Base-by-base conservation (phyloP, 1,140 invertebrate genomes). In the Trissolcus basalis region DNA sequence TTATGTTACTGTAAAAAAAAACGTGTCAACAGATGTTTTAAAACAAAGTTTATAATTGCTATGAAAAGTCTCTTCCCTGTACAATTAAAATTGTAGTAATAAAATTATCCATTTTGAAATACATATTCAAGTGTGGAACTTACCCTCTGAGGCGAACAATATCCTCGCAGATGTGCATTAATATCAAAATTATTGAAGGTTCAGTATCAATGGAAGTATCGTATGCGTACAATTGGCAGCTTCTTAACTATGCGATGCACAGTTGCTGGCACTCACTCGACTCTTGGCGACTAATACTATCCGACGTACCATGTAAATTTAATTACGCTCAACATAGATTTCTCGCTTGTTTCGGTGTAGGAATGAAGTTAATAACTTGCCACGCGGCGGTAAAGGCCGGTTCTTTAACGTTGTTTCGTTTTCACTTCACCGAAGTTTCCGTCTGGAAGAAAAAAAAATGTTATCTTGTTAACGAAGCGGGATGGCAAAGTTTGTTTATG, bases 341-440 rank as follows among this genome's bases (percentile, higher is more conserved):
- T 50, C 75, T 61, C 68, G 75, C 70, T 61, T 76, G 65, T 80
- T 67, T 77, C 70, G 70, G 75, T 63, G 55, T 55, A 65, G 79
- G 69, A 82, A 67, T 60, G 67, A 63, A 69, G 68, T 79, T 77
- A 77, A 81, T 83, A 82, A 81, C 80, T 78, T 74, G 75, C 59
- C 56, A 69, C 50, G 47, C 51, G 45, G 64, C 70, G 65, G 55
- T 73, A 61, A 53, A 36, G 41, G 39, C 47, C 45, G 53, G 27
- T 36, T 58, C 44, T 41, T 60, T 19, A 39, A 36, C 14, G 60
- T 78, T 67, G 51, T 56, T 56, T 65, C 19, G 51, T 49, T 44
- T 55, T 65, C 51, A n/a, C 27, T n/a, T 5, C 6, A 13, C 19
- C 5, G 47, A 49, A 47, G 8, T 49, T 39, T 4, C 9, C 43